Base-by-base conservation (phyloP, 1,140 invertebrate species). In the Mamestra configurata region DNA sequence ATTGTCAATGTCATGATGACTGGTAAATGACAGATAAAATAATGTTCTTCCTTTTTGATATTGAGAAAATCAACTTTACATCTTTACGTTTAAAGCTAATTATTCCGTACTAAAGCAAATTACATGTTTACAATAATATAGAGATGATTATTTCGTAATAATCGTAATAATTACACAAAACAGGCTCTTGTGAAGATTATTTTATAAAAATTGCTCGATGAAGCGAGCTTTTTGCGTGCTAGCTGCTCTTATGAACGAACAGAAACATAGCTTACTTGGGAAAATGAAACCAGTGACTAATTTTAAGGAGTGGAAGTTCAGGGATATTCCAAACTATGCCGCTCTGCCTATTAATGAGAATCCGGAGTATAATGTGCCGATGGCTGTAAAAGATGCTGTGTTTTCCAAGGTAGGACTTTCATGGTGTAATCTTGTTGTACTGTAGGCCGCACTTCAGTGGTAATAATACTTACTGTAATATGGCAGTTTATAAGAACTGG, bases 231-330 rank as follows among this genome's bases (percentile, higher is more conserved):
- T 92, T 35, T 88, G 87, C 77, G 75, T 87, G 20, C 77, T 88
- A 40, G 81, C 85, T 22, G 83, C 85, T 2, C 40, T 91, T 24
- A 70, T 88, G 6, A 81, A 84, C 35, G 83, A 87, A 6, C 85
- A 82, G 15, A 89, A 79, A 71, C 68, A 40, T 40, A 68, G 72
- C 82, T 27, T 82, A 88, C 64, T 75, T 27, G 8, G 35, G 20
- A 83, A 82, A 24, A 88, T 84, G 43, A 87, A 86, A 77, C 77
- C 88, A 46, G 78, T 90, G 11, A 86, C 55, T 72, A 87, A 94
- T 84, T 88, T 94, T 24, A 93, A 89, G 49, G 88, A 92, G 2
- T 94, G 91, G 91, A 93, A 92, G 79, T 93, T 94, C 55, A 82
- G 86, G 22, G 71, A 81, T 46, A 82, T 87, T 6, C 92, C 93